These are phyloP conservation scores for Molossus molossus DNA, from an alignment of 2,797 vertebrate genomes.

Conservation along the genomic window DNA sequence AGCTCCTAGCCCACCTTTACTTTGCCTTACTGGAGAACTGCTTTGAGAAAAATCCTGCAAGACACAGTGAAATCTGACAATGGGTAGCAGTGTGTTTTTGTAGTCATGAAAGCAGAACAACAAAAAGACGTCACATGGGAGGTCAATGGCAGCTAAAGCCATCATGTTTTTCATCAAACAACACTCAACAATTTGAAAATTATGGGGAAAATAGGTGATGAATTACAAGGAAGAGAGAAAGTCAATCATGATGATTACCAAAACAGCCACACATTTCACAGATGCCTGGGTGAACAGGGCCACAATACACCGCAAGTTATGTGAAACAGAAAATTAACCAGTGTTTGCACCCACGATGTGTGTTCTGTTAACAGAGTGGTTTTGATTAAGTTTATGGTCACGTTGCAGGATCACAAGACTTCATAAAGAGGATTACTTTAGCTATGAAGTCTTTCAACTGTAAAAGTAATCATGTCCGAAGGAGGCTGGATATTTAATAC, in stretches of 20 bases:
- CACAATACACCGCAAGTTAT: not conserved
- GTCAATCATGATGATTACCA: not conserved
- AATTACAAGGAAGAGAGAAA: slow-evolving; percentile 74
- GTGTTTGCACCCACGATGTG: not conserved
- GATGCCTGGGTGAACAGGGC: slow-evolving; percentile 63
- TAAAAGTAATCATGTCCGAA: slow-evolving; percentile 75
- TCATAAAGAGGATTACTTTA: slow-evolving; percentile 72
- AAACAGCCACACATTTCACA: slow-evolving; percentile 69
- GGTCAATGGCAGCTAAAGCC: slow-evolving; percentile 67
- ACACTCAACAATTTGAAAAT: slow-evolving; percentile 78
- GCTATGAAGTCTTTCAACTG: slow-evolving; percentile 73
- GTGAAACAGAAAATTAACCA: slow-evolving; percentile 75
- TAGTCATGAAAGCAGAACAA: slow-evolving; percentile 83
- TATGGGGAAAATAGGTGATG: slow-evolving; percentile 10
- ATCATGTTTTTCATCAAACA: slow-evolving; percentile 77
- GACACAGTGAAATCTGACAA: slow-evolving; percentile 84
- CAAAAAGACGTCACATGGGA: slow-evolving; percentile 79
- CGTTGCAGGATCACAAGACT: slow-evolving; percentile 71
- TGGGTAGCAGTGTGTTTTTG: slow-evolving; percentile 81
- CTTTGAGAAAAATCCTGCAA: slow-evolving; percentile 85
- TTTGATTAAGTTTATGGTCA: slow-evolving; percentile 72
- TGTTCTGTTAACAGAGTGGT: slow-evolving; percentile 73
- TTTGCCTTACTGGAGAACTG: slow-evolving; percentile 83
- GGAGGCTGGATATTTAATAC: slow-evolving; percentile 69
- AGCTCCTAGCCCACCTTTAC: slow-evolving; percentile 82